Percentiles rank a stretch among this genome's conserved stretches.
Conservation (phyloP, 2,797 vertebrate genomes). For the Chrysocyon brachyurus region DNA sequence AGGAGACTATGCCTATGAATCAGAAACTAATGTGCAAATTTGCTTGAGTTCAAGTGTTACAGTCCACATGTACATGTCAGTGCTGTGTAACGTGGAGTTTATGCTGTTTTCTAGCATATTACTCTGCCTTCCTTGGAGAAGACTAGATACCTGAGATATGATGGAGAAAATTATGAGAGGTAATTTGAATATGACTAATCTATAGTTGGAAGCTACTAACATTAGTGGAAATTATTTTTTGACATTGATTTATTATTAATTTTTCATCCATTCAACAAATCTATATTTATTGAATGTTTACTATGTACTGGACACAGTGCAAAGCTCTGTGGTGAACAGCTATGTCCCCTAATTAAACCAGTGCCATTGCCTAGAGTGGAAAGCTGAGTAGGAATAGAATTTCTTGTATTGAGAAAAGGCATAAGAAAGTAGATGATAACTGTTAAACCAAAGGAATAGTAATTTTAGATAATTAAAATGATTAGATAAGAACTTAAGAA, state of each 20-base stretch:
- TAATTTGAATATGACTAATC: neutral
- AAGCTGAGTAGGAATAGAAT: neutral
- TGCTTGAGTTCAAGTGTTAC: neutral
- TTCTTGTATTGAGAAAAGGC: neutral
- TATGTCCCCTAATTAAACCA: neutral
- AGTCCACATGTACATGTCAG: neutral
- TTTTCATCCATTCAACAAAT: slow-evolving; percentile 8
- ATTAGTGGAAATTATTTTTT: slow-evolving; percentile 48
- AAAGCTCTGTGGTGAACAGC: neutral
- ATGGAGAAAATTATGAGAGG: neutral
- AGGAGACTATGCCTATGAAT: neutral
- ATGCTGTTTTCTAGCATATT: neutral
- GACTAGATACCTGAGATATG: neutral
- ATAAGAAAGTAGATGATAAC: neutral
- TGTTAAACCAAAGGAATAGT: neutral
- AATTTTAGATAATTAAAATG: slow-evolving; percentile 62
- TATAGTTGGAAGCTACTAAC: slow-evolving; percentile 33
- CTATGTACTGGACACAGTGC: neutral
- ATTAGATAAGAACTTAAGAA: slow-evolving; percentile 52
- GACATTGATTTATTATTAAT: slow-evolving; percentile 41
- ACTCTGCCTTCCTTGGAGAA: slow-evolving; percentile 7
- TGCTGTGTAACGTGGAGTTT: neutral
- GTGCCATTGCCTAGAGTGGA: neutral
- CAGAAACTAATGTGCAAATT: neutral
- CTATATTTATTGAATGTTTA: slow-evolving; percentile 23